Evolutionary conservation across 1,140 invertebrate genomes (phyloP).

Genomic region (Aleiodes sp.): DNA sequence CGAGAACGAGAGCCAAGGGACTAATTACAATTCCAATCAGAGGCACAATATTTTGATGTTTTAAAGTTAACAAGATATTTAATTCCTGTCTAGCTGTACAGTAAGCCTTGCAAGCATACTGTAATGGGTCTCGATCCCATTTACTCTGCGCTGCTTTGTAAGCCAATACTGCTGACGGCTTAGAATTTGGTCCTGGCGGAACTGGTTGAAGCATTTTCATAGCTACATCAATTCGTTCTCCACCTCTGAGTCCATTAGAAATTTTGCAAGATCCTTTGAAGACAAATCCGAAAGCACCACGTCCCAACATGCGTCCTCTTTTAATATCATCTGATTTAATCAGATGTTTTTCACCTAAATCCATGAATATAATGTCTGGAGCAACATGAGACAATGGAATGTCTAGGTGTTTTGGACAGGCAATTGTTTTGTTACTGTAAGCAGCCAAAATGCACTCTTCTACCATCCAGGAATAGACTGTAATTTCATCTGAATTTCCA

Average conservation of each 20-base stretch:
- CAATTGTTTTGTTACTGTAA: conserved; percentile 75
- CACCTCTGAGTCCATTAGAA: conserved; percentile 68
- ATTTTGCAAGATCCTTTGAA: conserved; percentile 79
- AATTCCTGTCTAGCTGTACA: conserved; percentile 94
- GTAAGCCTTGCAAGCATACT: conserved; percentile 94
- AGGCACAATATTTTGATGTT: conserved; percentile 92
- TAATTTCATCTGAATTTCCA: conserved; percentile 49
- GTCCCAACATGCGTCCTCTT: conserved; percentile 84
- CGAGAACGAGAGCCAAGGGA: conserved; percentile 90
- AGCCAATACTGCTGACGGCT: conserved; percentile 77
- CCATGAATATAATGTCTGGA: conserved; percentile 89
- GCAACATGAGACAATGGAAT: conserved; percentile 79
- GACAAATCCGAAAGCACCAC: conserved; percentile 97
- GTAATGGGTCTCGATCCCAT: conserved; percentile 90
- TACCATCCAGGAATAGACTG: conserved; percentile 82
- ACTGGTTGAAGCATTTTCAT: conserved; percentile 96
- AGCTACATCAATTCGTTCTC: conserved; percentile 79
- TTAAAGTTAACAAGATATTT: conserved; percentile 84
- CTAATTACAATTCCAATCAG: conserved; percentile 87
- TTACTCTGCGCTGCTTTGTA: conserved; percentile 87
- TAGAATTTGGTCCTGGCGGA: conserved; percentile 82
- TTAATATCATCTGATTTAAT: conserved; percentile 84
- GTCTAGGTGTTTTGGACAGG: conserved; percentile 80
- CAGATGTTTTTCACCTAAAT: conserved; percentile 82
- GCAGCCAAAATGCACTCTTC: conserved; percentile 95